Base-by-base conservation (phyloP, 2,797 vertebrate species). In the Alectoris magna region DNA sequence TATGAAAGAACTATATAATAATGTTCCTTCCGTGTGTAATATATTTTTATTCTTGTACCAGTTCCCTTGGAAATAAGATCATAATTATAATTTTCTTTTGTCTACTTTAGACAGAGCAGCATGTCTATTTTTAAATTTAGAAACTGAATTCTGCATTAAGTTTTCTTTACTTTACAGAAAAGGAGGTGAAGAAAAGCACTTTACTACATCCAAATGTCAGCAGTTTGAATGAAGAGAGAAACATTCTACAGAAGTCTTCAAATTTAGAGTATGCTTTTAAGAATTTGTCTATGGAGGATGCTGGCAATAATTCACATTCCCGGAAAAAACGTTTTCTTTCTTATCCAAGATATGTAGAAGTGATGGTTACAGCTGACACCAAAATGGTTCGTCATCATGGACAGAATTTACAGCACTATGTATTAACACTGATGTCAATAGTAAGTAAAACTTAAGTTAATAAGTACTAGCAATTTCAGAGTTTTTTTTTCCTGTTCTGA, bases 381-480 rank as follows among this genome's bases (percentile, higher is more conserved):
- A 99, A 99, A 97, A 99, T 99, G 99, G 98, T 98, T 77, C 98
- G 53, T 41, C 98, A 99, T 94, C 99, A 99, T 4, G 99, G 99
- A 67, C 98, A 94, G 91, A 99, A 99, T 90, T 97, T 99, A 51
- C 98, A 99, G 93, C 99, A 99, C 98, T 99, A 99, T 81, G 96
- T 99, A 95, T 97, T 99, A 92, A 99, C 99, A 86, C 97, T 99
- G 95, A 99, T 99, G 99, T 99, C 99, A 98, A 99, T 99, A 98
- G 99, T 99, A 99, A 99, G 99, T 99, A 98, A 98, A 98, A 96
- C 9, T 36, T 43, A 29, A 62, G 23, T 78, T 91, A 18, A 5
- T 88, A 66, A 63, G 10, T 69, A 39, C 72, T 21, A 86, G 8
- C 7, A n/a, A 14, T 76, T 88, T 73, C 29, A 59, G 26, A 17